Percentiles rank a stretch among this genome's conserved stretches.
Evolutionary conservation across 2,888 invertebrate species (phyloP).

Genomic region (Gryllus longicercus): DNA sequence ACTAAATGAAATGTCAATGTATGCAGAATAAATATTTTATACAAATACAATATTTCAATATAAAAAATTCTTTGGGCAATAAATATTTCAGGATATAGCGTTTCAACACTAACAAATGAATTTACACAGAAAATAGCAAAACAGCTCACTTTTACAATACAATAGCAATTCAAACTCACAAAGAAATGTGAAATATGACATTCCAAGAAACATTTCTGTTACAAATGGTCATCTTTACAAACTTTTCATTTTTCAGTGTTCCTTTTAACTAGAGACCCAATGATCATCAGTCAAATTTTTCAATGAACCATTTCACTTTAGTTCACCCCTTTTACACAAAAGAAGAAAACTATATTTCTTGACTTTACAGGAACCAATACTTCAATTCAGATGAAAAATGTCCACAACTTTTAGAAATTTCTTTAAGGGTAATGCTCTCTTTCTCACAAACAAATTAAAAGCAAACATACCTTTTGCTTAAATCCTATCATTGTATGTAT

Average conservation of each 20-base stretch:
- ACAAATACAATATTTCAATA: too few species aligned
- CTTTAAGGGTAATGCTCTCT: not conserved
- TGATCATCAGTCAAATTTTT: not conserved
- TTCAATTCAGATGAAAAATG: too few species aligned
- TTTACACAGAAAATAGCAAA: not conserved
- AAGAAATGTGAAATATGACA: conserved; percentile 3
- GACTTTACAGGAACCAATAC: not conserved
- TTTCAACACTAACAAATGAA: too few species aligned
- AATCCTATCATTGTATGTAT: not conserved
- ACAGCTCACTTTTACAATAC: conserved; percentile 20
- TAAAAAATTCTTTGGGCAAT: too few species aligned
- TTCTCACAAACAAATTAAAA: not conserved
- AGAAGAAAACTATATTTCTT: not conserved
- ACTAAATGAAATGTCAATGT: too few species aligned
- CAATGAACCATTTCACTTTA: not conserved
- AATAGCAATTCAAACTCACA: not conserved
- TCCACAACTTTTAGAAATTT: too few species aligned
- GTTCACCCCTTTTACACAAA: not conserved
- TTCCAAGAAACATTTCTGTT: not conserved
- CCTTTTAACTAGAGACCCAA: conserved; percentile 4
- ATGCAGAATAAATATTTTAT: too few species aligned
- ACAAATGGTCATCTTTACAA: conserved; percentile 24
- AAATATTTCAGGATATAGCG: too few species aligned
- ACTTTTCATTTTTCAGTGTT: not conserved
- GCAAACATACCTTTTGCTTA: conserved; percentile 4